Base-by-base conservation (phyloP, 2,113 vertebrate species). In the Eptesicus fuscus region DNA sequence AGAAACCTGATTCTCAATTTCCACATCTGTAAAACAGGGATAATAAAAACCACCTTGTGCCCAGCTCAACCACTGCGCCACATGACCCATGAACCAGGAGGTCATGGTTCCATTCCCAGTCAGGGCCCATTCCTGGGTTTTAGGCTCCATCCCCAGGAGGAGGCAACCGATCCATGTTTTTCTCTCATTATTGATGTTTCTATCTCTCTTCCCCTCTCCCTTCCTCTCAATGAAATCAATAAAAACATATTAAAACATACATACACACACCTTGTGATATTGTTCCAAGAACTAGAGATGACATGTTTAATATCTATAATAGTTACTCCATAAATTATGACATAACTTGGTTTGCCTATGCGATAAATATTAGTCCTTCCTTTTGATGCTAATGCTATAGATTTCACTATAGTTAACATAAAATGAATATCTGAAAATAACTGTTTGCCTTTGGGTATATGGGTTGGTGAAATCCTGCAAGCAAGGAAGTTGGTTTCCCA, bases 351-450 rank as follows among this genome's bases (percentile, higher is more conserved):
- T 73, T 80, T 79, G 61, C 44, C 44, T 73, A 61, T 35, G 35
- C 49, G 35, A 76, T 30, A 83, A 32, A 70, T 49, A 63, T 78
- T 77, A 76, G 28, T n/a, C 80, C 56, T 93, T 76, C 40, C 70
- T 94, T 86, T 88, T 84, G 23, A 91, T 86, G 59, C 7, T 74
- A 89, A 88, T 20, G 32, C n/a, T 80, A 91, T 12, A 91, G 28
- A 93, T 61, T 73, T 37, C 53, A 63, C 9, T 63, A 17, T 11
- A 89, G 13, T 92, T 87, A 90, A 96, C 28, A 91, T 59, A 92
- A 90, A 91, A 73, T 23, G 16, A 4, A 2, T 42, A 84, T 51
- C 53, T 96, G 88, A 94, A 96, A 95, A 84, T 74, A 90, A 94
- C 47, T 76, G 42, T 71, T 56, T 87, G 69, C 59, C 44, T 91